Percentiles rank a stretch among this genome's conserved stretches.
Evolutionary conservation across 1,140 invertebrate species (phyloP).

Genomic region (Chelonus insularis): DNA sequence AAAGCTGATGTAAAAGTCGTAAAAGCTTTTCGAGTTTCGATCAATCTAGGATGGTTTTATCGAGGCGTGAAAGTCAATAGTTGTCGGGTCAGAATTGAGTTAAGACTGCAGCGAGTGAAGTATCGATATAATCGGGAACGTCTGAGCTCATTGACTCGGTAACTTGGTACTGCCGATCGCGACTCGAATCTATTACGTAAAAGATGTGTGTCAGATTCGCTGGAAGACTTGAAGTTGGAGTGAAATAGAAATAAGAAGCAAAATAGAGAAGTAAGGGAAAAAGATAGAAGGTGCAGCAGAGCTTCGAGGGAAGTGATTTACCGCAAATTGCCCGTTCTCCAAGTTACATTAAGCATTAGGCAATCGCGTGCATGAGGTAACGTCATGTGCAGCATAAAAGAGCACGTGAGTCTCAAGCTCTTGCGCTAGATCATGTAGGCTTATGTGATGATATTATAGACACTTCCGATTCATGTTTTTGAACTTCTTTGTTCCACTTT

Average conservation of each 20-base stretch:
- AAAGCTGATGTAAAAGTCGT: background rate
- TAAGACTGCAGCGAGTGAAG: background rate
- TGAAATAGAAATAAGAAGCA: background rate
- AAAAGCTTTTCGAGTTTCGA: background rate
- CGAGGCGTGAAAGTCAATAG: conserved; percentile 14
- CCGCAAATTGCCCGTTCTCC: conserved; percentile 49
- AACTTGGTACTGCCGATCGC: background rate
- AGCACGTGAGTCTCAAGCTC: conserved; percentile 43
- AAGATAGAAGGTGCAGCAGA: background rate
- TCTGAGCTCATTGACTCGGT: too few relatives aligned
- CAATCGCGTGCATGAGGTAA: conserved; percentile 46
- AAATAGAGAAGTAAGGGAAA: background rate
- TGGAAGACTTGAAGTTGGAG: conserved; percentile 4
- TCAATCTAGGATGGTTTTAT: background rate
- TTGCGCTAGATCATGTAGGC: conserved; percentile 5
- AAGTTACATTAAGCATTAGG: conserved; percentile 47
- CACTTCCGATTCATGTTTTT: too few relatives aligned
- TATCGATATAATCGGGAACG: conserved; percentile 15
- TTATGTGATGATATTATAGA: too few relatives aligned
- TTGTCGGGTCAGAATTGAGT: background rate
- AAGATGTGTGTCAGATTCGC: conserved; percentile 28
- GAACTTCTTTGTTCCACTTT: too few relatives aligned
- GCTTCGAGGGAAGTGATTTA: conserved; percentile 48
- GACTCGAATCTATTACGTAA: conserved; percentile 35
- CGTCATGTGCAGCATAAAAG: conserved; percentile 43